phyloP scores from a whole-genome alignment of 2,888 invertebrate species.

The Beris chalybata region DNA sequence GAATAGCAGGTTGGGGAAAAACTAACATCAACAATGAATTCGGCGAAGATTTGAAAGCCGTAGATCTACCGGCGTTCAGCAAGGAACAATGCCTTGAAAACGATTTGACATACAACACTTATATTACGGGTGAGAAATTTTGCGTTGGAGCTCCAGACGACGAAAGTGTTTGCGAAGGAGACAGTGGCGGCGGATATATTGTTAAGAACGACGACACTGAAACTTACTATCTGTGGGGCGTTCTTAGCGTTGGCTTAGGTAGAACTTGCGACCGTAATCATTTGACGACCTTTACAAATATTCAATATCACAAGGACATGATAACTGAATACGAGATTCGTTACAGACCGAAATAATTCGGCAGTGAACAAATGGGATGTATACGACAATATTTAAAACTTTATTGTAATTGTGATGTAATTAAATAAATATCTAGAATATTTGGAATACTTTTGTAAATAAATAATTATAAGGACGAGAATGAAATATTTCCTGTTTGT shows the following conservation, averaged over 20 bases:
- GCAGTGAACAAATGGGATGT: not conserved
- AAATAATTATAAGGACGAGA: too few species aligned
- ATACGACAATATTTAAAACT: too few species aligned
- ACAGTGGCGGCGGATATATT: slow-evolving; percentile 42
- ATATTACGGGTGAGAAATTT: slow-evolving; percentile 45
- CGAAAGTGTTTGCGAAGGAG: slow-evolving; percentile 39
- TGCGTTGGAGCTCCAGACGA: slow-evolving; percentile 43
- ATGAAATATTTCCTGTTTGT: too few species aligned
- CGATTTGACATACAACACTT: slow-evolving; percentile 38
- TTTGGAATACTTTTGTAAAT: not conserved
- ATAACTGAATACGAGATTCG: slow-evolving; percentile 22
- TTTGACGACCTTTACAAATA: slow-evolving; percentile 39
- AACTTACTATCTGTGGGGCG: slow-evolving; percentile 43
- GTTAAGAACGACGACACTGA: slow-evolving; percentile 29
- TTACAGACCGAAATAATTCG: slow-evolving; percentile 22
- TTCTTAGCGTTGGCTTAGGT: slow-evolving; percentile 43
- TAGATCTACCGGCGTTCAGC: slow-evolving; percentile 39
- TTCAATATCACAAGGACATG: slow-evolving; percentile 38
- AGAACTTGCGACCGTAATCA: slow-evolving; percentile 9
- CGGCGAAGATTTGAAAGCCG: slow-evolving; percentile 38
- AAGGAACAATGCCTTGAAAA: slow-evolving; percentile 41
- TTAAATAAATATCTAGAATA: not conserved
- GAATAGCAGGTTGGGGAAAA: slow-evolving; percentile 44
- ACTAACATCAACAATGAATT: slow-evolving; percentile 19
- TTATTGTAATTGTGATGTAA: too few species aligned